Base-by-base conservation (phyloP, 2,888 invertebrate species). In the Ditylenchus weischeri region DNA sequence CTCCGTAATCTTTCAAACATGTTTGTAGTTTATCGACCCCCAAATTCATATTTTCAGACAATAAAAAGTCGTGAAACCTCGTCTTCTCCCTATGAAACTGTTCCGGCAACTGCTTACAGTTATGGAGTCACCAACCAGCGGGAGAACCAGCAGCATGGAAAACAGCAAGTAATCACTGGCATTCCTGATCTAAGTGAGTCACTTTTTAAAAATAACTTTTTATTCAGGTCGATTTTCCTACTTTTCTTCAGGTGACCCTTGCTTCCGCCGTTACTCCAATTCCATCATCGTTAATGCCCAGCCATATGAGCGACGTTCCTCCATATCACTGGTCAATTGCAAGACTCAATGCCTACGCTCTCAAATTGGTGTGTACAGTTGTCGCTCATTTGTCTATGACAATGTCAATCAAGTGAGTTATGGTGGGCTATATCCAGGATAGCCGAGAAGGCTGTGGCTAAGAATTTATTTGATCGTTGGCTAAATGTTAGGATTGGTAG, bases 301-400 rank as follows among this genome's bases (percentile, higher is more conserved):
- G 64, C 83, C 83, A 5, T 83, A 79, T 68, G 83, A 83, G 65
- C 73, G 83, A 67, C 68, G 83, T 58, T 77, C 74, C 18, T 66
- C 69, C 38, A 72, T 75, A 50, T 76, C 79, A 6, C 60, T 81
- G 48, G 64, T 75, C 36, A 72, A 78, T 47, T 82, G 82, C 70
- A 82, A 83, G 71, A 68, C 70, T 18, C 78, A 80, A 66, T 82
- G 82, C 68, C 66, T 79, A 35, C 70, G 74, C 15, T 77, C 78
- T 21, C 81, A 80, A 68, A 68, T 73, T 23, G 80, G 80, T 15
- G 75, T 77, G 59, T 83, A 80, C 71, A 75, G 73, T 59, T 83
- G 82, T 61, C 73, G 79, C 15, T 80, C 82, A 0, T 83, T 83
- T 64, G 83, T 83, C 43, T 83, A 78, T 69, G 83, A 83, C 70